These are phyloP conservation scores for Enteromius viviparus DNA, from an alignment of 2,797 vertebrate species.

Conservation along the genomic window DNA sequence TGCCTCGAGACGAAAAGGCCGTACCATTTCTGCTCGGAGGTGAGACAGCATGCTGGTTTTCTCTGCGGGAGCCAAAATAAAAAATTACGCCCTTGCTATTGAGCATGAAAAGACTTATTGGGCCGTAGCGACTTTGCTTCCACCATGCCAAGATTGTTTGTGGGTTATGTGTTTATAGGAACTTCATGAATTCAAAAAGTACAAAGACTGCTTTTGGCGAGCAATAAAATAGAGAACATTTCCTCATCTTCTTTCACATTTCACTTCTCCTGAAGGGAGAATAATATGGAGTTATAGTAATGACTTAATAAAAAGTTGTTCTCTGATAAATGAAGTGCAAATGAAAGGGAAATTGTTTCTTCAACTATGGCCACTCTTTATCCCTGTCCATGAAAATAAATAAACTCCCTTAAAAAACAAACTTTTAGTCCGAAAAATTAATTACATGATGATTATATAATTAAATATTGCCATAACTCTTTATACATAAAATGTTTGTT, in stretches of 20 bases:
- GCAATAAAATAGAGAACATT: not conserved
- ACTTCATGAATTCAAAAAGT: conserved; percentile 31
- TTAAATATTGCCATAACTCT: not conserved
- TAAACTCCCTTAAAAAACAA: not conserved
- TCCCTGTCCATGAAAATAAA: not conserved
- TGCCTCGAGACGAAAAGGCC: not conserved
- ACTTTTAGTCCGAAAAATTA: not conserved
- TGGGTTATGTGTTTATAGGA: conserved; percentile 39
- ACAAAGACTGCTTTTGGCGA: conserved; percentile 31
- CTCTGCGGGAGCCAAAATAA: conserved; percentile 38
- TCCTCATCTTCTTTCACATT: conserved; percentile 1
- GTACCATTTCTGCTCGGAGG: not conserved
- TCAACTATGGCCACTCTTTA: not conserved
- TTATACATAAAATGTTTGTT: not conserved
- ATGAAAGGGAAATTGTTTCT: not conserved
- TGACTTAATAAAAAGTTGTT: conserved; percentile 4
- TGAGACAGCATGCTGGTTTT: conserved; percentile 14
- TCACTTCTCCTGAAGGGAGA: not conserved
- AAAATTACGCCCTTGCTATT: conserved; percentile 32
- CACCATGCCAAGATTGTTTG: conserved; percentile 13
- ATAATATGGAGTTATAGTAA: conserved; percentile 1
- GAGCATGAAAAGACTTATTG: conserved; percentile 40
- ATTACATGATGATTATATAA: not conserved
- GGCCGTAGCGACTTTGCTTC: not conserved
- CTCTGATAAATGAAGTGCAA: not conserved